Evolutionary conservation across 1,140 invertebrate species (phyloP), one percentile per base, ranked within the genome.

Genomic region (Bombus breviceps): DNA sequence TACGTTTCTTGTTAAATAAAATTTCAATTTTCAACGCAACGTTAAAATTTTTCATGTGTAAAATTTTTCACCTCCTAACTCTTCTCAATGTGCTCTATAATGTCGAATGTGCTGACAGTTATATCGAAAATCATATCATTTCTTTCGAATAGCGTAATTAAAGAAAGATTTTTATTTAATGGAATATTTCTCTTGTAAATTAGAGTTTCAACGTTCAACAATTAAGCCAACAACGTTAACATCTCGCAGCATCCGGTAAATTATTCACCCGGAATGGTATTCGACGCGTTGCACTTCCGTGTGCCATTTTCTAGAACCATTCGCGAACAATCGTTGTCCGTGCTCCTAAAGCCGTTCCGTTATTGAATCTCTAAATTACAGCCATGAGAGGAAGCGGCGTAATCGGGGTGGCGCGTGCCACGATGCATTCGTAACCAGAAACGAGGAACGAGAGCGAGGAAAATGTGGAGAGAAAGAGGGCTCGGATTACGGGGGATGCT

Each of bases 301-400:
- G 66, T 39, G 64, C 43, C 64, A 43, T 71, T 81, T 81, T 81
- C 66, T 12, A 22, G 34, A 9, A 15, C 43, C 43, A 39, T 71
- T 81, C 64, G 32, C 66, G 34, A 71, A 32, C 66, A 47, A 71
- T 71, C 77, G 77, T 79, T 43, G 22, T 41, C 12, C 22, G 66
- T 53, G 28, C 66, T 8, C 53, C 34, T 39, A 71, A 81, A 71
- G 43, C 43, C 34, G 34, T 13, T 53, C 28, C 34, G 66, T 53
- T 69, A 81, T 81, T 69, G 66, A 69, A 81, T 81, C 43, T 81
- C 66, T 81, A 81, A 81, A 81, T 81, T 81, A 53, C 78, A 53
- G 41, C 25, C 64, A 9, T 39, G 78, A 69, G 37, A 68, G 41
- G 59, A 13, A 53, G 28, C 32, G 15, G 8, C 13, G 41, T 57